Conservation (phyloP, 1,140 invertebrate species). For the Diorhabda carinulata region DNA sequence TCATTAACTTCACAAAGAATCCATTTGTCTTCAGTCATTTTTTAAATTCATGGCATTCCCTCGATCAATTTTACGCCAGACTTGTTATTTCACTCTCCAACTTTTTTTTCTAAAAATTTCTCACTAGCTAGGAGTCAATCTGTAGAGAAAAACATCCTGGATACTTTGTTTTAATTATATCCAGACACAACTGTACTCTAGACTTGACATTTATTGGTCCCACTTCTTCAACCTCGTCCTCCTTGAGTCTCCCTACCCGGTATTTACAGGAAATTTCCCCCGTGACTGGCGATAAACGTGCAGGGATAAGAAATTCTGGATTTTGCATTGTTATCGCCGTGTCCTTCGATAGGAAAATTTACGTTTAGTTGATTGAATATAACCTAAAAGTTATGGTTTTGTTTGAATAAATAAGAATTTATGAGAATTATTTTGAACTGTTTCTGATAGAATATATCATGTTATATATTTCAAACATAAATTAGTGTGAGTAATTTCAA, state of each 20-base stretch:
- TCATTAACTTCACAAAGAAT: not conserved
- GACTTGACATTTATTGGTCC: constrained; percentile 38
- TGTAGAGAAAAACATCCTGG: constrained; percentile 23
- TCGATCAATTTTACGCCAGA: not conserved
- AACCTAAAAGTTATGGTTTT: too few species aligned
- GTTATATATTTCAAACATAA: too few species aligned
- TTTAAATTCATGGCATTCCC: not conserved
- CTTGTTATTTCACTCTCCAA: not conserved
- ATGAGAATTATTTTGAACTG: too few species aligned
- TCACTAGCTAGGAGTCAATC: constrained; percentile 1
- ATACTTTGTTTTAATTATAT: constrained; percentile 43
- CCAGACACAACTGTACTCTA: constrained; percentile 30
- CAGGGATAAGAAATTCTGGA: not conserved
- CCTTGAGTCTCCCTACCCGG: not conserved
- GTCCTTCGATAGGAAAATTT: too few species aligned
- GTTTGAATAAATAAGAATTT: too few species aligned
- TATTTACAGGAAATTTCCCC: constrained; percentile 10
- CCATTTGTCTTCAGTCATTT: not conserved
- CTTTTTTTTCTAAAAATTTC: not conserved
- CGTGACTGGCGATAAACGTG: constrained; percentile 1
- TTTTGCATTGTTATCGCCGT: not conserved
- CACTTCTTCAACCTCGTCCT: constrained; percentile 29
- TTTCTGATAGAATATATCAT: too few species aligned
- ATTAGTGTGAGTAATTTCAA: too few species aligned
- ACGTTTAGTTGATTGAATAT: too few species aligned